Conservation (phyloP, 2,888 invertebrate genomes). For the Brachyopa scutellaris region DNA sequence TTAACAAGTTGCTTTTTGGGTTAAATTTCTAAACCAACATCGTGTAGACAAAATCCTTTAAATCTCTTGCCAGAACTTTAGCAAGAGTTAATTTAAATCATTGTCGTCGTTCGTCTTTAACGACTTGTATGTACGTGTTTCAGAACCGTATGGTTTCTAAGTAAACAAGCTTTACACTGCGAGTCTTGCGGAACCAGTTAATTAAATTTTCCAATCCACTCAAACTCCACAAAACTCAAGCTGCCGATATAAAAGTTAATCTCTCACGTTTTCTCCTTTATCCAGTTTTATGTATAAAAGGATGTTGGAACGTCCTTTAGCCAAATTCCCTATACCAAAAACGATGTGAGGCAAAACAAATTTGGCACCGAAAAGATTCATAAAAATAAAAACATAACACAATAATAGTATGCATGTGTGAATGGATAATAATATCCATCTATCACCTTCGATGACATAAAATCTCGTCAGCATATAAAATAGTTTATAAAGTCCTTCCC, state of each 20-base stretch:
- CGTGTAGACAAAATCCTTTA: too few relatives aligned
- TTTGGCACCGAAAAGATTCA: constrained; percentile 2
- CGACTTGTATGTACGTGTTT: too few relatives aligned
- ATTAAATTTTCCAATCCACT: background rate
- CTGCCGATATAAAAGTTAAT: constrained; percentile 18
- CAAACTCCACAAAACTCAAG: background rate
- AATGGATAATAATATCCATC: constrained; percentile 20
- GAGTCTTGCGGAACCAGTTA: too few relatives aligned
- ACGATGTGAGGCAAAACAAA: background rate
- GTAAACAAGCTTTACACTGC: background rate
- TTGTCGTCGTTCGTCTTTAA: background rate
- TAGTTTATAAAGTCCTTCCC: constrained; percentile 17
- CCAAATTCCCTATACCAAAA: background rate
- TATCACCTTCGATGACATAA: background rate
- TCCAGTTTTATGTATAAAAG: background rate
- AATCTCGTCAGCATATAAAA: background rate
- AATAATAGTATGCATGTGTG: background rate
- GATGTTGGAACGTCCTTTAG: background rate
- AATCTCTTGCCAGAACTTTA: too few relatives aligned
- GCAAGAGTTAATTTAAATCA: too few relatives aligned
- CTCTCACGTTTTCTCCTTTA: constrained; percentile 2
- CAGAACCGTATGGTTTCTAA: background rate
- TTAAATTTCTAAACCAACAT: too few relatives aligned
- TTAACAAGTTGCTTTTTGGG: too few relatives aligned
- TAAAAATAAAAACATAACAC: background rate